A percentile compares a stretch with the other conserved stretches of the same genome.
Evolutionary conservation across 2,888 invertebrate genomes (phyloP).

Genomic region (Elysia crispata): DNA sequence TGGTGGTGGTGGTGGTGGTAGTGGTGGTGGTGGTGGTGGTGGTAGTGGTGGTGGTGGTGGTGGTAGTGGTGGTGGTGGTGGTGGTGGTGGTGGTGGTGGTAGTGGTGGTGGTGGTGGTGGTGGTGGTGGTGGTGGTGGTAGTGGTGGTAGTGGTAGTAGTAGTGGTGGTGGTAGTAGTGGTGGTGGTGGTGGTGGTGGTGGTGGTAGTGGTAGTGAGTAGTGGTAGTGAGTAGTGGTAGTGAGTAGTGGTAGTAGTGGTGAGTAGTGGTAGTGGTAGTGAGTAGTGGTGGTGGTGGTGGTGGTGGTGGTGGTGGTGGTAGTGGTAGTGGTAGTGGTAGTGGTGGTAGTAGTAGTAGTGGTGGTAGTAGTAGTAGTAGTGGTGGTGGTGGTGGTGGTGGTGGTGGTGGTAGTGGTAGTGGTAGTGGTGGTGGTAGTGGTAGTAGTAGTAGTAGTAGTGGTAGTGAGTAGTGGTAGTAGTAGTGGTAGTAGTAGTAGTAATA

Average conservation of each 20-base stretch:
- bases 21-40: neutral
- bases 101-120: neutral
- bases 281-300: too few species aligned
- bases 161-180: neutral
- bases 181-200: neutral
- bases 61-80: neutral
- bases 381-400: neutral
- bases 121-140: neutral
- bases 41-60: neutral
- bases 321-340: neutral
- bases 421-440: neutral
- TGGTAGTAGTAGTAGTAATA: neutral
- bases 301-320: neutral
- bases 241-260: too few species aligned
- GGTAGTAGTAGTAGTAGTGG: neutral
- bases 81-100: neutral
- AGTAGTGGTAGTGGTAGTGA: too few species aligned
- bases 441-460: too few species aligned
- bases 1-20: neutral
- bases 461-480: conserved; percentile 2
- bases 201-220: too few species aligned
- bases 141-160: neutral
- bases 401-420: neutral
- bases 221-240: too few species aligned
- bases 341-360: neutral